phyloP scores from a whole-genome alignment of 2,888 invertebrate species.

The Eupithecia abbreviata region DNA sequence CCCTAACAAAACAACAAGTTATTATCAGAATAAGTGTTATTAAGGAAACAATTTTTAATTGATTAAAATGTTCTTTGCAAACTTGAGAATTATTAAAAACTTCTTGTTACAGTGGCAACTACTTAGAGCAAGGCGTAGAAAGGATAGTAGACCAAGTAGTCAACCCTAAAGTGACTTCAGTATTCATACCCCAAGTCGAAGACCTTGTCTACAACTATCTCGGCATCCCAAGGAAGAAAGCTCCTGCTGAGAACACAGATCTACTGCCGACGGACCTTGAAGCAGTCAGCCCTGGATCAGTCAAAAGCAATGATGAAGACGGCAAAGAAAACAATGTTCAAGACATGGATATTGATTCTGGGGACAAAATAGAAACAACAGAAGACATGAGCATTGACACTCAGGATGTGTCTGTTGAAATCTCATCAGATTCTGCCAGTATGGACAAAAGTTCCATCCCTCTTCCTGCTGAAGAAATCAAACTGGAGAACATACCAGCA shows the following conservation, averaged over 20 bases:
- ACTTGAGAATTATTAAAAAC: neutral
- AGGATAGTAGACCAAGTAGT: constrained; percentile 98
- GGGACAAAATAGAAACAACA: constrained; percentile 51
- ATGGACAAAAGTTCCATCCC: constrained; percentile 66
- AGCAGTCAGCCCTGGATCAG: constrained; percentile 92
- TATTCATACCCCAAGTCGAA: constrained; percentile 95
- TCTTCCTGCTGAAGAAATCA: constrained; percentile 68
- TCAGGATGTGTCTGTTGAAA: constrained; percentile 33
- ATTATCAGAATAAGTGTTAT: neutral
- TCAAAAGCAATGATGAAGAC: constrained; percentile 81
- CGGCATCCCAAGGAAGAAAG: constrained; percentile 89
- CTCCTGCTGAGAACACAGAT: constrained; percentile 70
- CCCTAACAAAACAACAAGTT: no score
- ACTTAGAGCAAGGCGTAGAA: constrained; percentile 95
- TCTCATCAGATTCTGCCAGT: constrained; percentile 47
- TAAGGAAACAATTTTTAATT: neutral
- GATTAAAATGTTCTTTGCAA: neutral
- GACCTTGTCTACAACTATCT: constrained; percentile 94
- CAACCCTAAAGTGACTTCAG: constrained; percentile 94
- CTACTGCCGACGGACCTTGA: constrained; percentile 90
- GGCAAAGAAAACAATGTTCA: constrained; percentile 54
- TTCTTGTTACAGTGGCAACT: constrained; percentile 88
- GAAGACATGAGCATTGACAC: constrained; percentile 32
- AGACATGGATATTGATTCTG: constrained; percentile 56
- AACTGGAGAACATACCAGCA: constrained; percentile 62